Conservation (phyloP, 2,797 vertebrate genomes). For the Oreonectes daqikongensis region DNA sequence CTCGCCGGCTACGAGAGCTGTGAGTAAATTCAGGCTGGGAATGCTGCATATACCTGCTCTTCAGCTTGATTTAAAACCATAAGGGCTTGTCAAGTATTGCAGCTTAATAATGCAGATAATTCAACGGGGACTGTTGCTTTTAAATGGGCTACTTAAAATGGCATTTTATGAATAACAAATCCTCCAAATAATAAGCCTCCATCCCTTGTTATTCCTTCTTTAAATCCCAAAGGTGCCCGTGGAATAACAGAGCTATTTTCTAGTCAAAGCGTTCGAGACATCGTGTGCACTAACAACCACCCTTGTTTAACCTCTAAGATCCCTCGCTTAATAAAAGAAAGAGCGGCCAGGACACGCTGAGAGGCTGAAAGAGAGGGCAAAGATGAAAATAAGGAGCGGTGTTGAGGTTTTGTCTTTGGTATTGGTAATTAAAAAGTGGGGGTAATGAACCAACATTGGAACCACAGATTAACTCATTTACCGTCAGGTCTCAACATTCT, state of each 20-base stretch:
- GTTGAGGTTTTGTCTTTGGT: conserved; percentile 36
- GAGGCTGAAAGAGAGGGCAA: conserved; percentile 2
- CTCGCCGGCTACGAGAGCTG: conserved; percentile 4
- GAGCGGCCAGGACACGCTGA: neutral
- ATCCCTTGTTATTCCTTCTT: conserved; percentile 40
- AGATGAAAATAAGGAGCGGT: neutral
- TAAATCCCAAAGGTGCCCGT: conserved; percentile 45
- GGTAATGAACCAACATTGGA: conserved; percentile 55
- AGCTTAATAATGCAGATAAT: conserved; percentile 50
- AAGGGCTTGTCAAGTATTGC: conserved; percentile 39
- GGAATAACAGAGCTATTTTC: conserved; percentile 54
- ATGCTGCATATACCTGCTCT: conserved; percentile 42
- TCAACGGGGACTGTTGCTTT: conserved; percentile 40
- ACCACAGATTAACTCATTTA: conserved; percentile 54
- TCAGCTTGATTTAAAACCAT: conserved; percentile 47
- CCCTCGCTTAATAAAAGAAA: conserved; percentile 37
- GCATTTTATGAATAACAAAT: conserved; percentile 59
- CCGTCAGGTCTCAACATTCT: conserved; percentile 18
- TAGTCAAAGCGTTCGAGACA: conserved; percentile 32
- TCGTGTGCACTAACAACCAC: conserved; percentile 44
- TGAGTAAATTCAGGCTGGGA: conserved; percentile 30
- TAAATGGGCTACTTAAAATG: conserved; percentile 55
- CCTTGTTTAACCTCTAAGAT: conserved; percentile 38
- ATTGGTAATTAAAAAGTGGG: conserved; percentile 46
- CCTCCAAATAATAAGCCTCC: conserved; percentile 52